Percentiles rank a stretch among this genome's conserved stretches.
Conservation (phyloP, 2,797 vertebrate species). For the Borostomias antarcticus region DNA sequence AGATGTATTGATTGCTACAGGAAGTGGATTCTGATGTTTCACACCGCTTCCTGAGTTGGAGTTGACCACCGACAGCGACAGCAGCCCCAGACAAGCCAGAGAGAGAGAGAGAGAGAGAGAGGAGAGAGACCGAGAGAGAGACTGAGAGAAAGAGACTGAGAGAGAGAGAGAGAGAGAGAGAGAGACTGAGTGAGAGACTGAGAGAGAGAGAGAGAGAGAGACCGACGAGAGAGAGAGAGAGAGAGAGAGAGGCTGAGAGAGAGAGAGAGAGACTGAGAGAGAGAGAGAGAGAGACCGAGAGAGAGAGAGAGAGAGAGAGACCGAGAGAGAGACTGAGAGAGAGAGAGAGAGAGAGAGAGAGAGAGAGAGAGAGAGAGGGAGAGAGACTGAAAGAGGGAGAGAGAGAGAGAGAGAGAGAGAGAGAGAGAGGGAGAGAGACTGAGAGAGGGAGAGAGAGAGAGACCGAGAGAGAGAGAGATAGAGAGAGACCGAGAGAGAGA, state of each 20-base stretch:
- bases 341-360: not conserved
- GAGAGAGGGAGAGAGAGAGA: not conserved
- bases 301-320: conserved; percentile 25
- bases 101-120: not conserved
- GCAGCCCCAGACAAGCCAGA: conserved; percentile 28
- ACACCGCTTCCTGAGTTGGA: conserved; percentile 74
- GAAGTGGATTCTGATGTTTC: conserved; percentile 83
- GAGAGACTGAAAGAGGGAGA: conserved; percentile 5
- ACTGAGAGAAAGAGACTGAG: not conserved
- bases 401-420: conserved; percentile 23
- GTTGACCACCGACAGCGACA: conserved; percentile 46
- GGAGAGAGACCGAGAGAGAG: not conserved
- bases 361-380: conserved; percentile 8
- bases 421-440: conserved; percentile 27
- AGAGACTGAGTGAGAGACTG: conserved; percentile 11
- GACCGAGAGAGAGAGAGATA: not conserved
- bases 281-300: conserved; percentile 26
- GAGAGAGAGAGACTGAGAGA: conserved; percentile 12
- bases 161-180: conserved; percentile 2
- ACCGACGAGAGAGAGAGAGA: conserved; percentile 14
- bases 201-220: conserved; percentile 17
- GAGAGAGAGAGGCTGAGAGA: conserved; percentile 6
- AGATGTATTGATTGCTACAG: conserved; percentile 78
- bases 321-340: conserved; percentile 10
- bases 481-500: not conserved